phyloP scores from a whole-genome alignment of 2,113 vertebrate species.

The Bubo bubo region DNA sequence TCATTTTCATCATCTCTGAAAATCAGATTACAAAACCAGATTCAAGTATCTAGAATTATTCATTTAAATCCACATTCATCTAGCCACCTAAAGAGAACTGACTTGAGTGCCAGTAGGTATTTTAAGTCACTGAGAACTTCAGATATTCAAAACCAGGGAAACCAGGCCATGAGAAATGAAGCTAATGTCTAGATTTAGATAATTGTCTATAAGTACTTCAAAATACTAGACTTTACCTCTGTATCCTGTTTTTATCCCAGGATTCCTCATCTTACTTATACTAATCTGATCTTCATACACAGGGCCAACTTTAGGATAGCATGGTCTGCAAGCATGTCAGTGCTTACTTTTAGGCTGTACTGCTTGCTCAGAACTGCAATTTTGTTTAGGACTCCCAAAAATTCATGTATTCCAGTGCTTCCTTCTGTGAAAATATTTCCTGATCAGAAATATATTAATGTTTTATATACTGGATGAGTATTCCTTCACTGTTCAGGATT shows the following conservation, averaged over 20 bases:
- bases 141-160: not conserved
- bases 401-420: not conserved
- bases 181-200: not conserved
- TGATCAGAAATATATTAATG: not conserved
- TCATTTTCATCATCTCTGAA: not conserved
- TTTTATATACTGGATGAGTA: not conserved
- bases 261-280: not conserved
- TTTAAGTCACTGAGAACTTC: not conserved
- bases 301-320: not conserved
- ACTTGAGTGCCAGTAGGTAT: not conserved
- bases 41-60: not conserved
- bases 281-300: not conserved
- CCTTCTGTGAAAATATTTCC: not conserved
- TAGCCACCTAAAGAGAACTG: not conserved
- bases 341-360: not conserved
- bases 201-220: not conserved
- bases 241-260: not conserved
- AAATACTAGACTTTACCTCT: not conserved
- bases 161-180: not conserved
- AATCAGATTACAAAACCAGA: not conserved
- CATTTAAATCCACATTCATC: not conserved
- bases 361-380: not conserved
- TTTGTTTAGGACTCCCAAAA: not conserved
- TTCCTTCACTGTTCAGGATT: not conserved
- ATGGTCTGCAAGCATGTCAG: not conserved